Percentiles rank a stretch among this genome's conserved stretches.
These are phyloP conservation scores for Aethes cnicana DNA, from an alignment of 2,888 invertebrate species.

Conservation along the genomic window DNA sequence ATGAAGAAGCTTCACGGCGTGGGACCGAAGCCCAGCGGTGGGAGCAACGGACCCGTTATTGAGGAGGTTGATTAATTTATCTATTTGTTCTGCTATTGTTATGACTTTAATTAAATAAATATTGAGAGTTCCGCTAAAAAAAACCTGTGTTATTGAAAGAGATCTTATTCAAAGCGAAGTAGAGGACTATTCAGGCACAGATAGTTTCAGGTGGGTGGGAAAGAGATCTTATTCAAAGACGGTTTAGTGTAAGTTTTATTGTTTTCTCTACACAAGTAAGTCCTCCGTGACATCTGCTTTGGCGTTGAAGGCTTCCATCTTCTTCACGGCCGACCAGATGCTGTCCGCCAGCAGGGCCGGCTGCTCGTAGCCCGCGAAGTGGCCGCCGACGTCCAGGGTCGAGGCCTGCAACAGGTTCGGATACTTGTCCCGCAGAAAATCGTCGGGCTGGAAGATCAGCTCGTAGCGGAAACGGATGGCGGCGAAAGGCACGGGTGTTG, in stretches of 20 bases:
- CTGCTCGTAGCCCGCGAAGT: slow-evolving; percentile 89
- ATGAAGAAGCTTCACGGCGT: slow-evolving; percentile 80
- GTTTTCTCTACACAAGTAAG: neutral
- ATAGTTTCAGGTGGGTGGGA: too few relatives aligned
- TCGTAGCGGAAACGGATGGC: slow-evolving; percentile 86
- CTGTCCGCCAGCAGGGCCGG: slow-evolving; percentile 85
- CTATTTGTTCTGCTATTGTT: slow-evolving; percentile 27
- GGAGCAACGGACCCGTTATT: slow-evolving; percentile 72
- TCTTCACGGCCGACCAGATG: slow-evolving; percentile 24
- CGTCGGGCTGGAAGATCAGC: slow-evolving; percentile 68
- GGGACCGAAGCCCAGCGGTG: slow-evolving; percentile 33
- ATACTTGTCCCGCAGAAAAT: slow-evolving; percentile 76
- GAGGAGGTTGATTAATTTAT: slow-evolving; percentile 84
- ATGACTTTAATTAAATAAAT: slow-evolving; percentile 6
- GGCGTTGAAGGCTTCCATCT: slow-evolving; percentile 5
- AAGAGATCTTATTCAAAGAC: neutral
- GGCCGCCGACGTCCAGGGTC: slow-evolving; percentile 85
- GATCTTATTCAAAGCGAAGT: too few relatives aligned
- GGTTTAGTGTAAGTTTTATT: neutral
- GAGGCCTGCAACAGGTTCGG: slow-evolving; percentile 83
- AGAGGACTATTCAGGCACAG: too few relatives aligned
- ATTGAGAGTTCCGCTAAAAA: neutral
- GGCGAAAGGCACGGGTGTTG: slow-evolving; percentile 83
- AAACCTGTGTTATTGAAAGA: neutral
- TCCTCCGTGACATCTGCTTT: neutral